These are phyloP conservation scores for Drosophila tanythrix DNA, from an alignment of 2,888 invertebrate species.

Conservation along the genomic window DNA sequence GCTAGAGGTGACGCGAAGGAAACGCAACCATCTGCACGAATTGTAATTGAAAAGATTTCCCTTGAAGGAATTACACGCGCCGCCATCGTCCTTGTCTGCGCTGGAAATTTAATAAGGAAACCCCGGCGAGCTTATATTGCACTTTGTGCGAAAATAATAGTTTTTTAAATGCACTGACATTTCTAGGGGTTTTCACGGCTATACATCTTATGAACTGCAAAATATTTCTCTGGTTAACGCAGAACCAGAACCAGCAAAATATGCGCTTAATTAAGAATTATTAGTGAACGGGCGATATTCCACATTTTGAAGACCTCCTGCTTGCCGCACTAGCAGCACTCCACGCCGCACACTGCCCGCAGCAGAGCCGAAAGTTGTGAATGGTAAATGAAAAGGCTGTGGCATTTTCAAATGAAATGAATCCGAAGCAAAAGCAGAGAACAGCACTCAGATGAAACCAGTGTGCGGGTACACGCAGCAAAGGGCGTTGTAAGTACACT, in stretches of 20 bases:
- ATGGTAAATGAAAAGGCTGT: slow-evolving; percentile 60
- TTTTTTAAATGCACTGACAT: slow-evolving; percentile 70
- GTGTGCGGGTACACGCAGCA: slow-evolving; percentile 24
- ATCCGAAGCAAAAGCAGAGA: slow-evolving; percentile 27
- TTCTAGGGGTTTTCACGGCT: slow-evolving; percentile 17
- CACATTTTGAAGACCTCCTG: slow-evolving; percentile 53
- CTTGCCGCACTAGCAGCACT: background rate
- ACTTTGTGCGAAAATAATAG: slow-evolving; percentile 79
- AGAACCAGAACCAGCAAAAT: slow-evolving; percentile 52
- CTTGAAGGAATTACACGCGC: slow-evolving; percentile 76
- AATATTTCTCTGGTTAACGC: slow-evolving; percentile 54
- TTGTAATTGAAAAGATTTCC: slow-evolving; percentile 82
- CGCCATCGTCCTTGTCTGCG: slow-evolving; percentile 38
- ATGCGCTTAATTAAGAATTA: slow-evolving; percentile 81
- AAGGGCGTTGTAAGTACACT: slow-evolving; percentile 23
- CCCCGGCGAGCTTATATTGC: slow-evolving; percentile 77
- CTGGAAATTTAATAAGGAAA: slow-evolving; percentile 78
- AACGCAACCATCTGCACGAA: slow-evolving; percentile 80
- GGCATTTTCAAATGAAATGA: slow-evolving; percentile 64
- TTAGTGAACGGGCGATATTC: slow-evolving; percentile 69
- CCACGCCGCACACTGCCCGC: background rate
- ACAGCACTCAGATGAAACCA: slow-evolving; percentile 25
- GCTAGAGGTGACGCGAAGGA: slow-evolving; percentile 52
- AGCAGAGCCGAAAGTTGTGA: slow-evolving; percentile 15
- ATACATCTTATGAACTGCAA: slow-evolving; percentile 65